Conservation (phyloP, 2,888 invertebrate species). For the Drosophila dives region DNA sequence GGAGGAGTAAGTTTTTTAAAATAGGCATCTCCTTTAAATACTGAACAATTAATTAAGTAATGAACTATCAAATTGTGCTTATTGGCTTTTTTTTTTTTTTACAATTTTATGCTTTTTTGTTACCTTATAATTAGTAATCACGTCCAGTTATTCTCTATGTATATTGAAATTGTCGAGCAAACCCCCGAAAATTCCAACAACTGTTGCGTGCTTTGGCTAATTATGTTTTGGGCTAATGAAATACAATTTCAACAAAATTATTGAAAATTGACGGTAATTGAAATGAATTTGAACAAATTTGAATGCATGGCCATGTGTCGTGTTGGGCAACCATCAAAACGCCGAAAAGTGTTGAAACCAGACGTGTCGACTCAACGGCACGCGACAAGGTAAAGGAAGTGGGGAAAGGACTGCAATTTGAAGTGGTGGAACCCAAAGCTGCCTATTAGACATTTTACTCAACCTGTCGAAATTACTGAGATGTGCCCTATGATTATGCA, state of each 20-base stretch:
- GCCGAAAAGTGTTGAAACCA: constrained; percentile 65
- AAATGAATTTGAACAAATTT: constrained; percentile 80
- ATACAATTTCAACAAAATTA: constrained; percentile 78
- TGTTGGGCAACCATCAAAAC: constrained; percentile 67
- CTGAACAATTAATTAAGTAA: background rate
- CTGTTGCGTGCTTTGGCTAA: constrained; percentile 41
- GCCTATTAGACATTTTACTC: constrained; percentile 71
- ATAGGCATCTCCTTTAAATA: background rate
- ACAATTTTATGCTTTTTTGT: background rate
- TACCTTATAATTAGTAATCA: background rate
- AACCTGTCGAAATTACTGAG: constrained; percentile 63
- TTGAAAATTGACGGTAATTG: constrained; percentile 81
- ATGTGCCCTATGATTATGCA: constrained; percentile 62
- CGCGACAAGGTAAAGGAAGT: constrained; percentile 55
- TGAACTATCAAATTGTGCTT: background rate
- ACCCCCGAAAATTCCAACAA: background rate
- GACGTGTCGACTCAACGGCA: constrained; percentile 43
- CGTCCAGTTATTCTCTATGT: background rate
- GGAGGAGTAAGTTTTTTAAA: no score
- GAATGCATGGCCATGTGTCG: constrained; percentile 69
- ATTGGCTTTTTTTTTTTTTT: background rate
- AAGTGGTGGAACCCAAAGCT: constrained; percentile 20
- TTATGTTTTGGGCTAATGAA: constrained; percentile 62
- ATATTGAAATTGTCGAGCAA: background rate
- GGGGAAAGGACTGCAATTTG: constrained; percentile 52